These are phyloP conservation scores for Parambassis ranga DNA, from an alignment of 2,797 vertebrate species.

Conservation along the genomic window DNA sequence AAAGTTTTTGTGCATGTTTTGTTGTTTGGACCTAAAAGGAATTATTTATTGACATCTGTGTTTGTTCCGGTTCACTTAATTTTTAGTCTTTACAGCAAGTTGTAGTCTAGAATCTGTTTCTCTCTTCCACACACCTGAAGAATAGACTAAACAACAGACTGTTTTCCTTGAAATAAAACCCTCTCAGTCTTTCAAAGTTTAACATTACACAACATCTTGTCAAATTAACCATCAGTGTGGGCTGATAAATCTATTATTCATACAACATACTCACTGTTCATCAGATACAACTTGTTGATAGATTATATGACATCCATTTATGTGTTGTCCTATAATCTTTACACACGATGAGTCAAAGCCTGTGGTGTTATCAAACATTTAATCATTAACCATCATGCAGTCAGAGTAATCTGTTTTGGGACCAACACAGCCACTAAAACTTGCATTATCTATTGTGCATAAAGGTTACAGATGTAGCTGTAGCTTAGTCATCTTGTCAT, in stretches of 20 bases:
- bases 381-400: constrained; percentile 73
- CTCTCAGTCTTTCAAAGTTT: too few species aligned
- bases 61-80: too few species aligned
- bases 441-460: neutral
- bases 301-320: neutral
- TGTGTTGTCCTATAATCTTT: constrained; percentile 16
- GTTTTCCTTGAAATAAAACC: too few species aligned
- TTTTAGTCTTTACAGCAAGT: too few species aligned
- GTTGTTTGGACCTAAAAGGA: too few species aligned
- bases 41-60: too few species aligned
- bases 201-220: too few species aligned
- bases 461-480: neutral
- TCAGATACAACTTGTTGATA: neutral
- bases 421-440: neutral
- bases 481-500: neutral
- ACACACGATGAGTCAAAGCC: constrained; percentile 17
- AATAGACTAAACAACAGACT: too few species aligned
- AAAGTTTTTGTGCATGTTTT: too few species aligned
- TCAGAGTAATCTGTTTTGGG: constrained; percentile 7
- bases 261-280: neutral
- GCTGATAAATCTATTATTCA: neutral
- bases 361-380: constrained; percentile 43
- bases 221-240: neutral
- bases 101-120: too few species aligned
- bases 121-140: too few species aligned